phyloP scores from a whole-genome alignment of 1,140 invertebrate species.

The Bombyx mandarina region DNA sequence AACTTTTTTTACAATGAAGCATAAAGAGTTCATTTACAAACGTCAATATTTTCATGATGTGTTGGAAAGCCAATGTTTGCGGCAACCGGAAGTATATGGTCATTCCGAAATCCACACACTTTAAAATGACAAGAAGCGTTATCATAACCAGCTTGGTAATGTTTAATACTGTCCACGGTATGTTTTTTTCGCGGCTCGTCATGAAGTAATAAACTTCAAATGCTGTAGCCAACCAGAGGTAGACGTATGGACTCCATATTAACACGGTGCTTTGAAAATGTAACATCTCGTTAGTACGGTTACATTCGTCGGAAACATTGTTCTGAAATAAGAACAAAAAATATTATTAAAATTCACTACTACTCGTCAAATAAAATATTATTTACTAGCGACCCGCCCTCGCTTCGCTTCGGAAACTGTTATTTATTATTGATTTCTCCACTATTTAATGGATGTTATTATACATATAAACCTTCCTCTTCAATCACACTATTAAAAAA shows the following conservation, averaged over 20 bases:
- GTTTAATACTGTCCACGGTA: slow-evolving; percentile 87
- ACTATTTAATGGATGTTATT: no score
- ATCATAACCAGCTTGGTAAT: slow-evolving; percentile 83
- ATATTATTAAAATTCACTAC: no score
- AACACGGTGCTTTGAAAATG: slow-evolving; percentile 88
- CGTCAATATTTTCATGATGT: slow-evolving; percentile 81
- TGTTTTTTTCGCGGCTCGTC: slow-evolving; percentile 81
- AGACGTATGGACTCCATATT: slow-evolving; percentile 88
- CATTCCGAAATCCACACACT: slow-evolving; percentile 75
- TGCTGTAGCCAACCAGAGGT: slow-evolving; percentile 84
- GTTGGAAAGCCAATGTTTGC: slow-evolving; percentile 69
- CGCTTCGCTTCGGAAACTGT: no score
- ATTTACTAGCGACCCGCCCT: no score
- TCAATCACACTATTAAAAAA: no score
- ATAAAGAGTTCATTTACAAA: slow-evolving; percentile 78
- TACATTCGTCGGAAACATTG: no score
- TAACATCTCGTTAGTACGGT: slow-evolving; percentile 80
- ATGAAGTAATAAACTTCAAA: slow-evolving; percentile 85
- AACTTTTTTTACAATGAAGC: no score
- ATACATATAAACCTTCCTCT: no score
- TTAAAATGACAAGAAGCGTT: slow-evolving; percentile 74
- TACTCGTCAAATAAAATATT: no score
- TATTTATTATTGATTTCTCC: no score
- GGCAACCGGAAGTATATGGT: slow-evolving; percentile 71
- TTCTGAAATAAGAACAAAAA: no score